Evolutionary conservation across 1,140 invertebrate species (phyloP), one percentile per base, ranked within the genome.

Genomic region (Wiebesia pumilae): DNA sequence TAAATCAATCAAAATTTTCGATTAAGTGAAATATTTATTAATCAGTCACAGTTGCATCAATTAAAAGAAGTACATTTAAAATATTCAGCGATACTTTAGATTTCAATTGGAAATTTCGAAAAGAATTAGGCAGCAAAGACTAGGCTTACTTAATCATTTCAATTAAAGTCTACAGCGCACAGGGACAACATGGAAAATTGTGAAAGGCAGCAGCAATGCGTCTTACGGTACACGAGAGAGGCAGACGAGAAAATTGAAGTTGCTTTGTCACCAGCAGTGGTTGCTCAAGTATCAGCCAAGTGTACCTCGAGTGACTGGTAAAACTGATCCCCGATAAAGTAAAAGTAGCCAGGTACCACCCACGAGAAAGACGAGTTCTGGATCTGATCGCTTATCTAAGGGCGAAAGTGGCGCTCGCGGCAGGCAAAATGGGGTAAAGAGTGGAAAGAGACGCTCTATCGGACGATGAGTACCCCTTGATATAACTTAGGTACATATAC

Each of bases 321-420:
- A 69, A 69, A 65, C 33, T 84, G 82, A 87, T 81, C 75, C 58
- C 71, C 78, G 85, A 88, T 87, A 86, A 87, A 87, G 58, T 73
- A 35, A 77, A 85, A 85, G 81, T 43, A 85, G 47, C 30, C 16
- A 24, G 38, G 77, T 47, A 12, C 47, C 47, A 30, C 71, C 71
- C 21, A 27, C 1, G 38, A n/a, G 65, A 51, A n/a, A 43, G 58
- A 62, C 27, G 16, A 21, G 40, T 21, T 12, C 24, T 12, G 84
- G 80, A 16, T 85, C 84, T 67, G 80, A 88, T 89, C 79, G 83
- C 58, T 87, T 87, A 87, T 84, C 82, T 87, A 85, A 88, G 85
- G 79, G 85, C 67, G n/a, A 81, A 88, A 88, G 83, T 88, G 71
- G 84, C 86, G 54, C 30, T 30, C 58, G 69, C 58, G 67, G 85